phyloP scores from a whole-genome alignment of 2,113 vertebrate genomes.

The Megaleporinus macrocephalus region DNA sequence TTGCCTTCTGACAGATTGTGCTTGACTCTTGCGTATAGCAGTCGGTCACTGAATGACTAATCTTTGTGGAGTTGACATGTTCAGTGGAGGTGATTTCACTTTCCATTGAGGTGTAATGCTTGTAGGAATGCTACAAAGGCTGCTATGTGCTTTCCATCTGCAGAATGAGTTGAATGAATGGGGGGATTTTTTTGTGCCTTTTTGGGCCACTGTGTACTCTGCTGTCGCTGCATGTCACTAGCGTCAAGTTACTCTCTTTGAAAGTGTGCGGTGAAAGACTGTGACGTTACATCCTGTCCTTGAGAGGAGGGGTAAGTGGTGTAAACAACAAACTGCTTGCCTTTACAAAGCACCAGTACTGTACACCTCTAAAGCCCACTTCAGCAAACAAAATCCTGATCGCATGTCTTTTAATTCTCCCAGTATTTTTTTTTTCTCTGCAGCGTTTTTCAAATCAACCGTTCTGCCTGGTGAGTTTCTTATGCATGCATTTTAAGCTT shows the following conservation, averaged over 20 bases:
- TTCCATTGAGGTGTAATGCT: constrained; percentile 64
- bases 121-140: constrained; percentile 66
- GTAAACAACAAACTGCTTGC: constrained; percentile 12
- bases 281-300: constrained; percentile 45
- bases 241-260: background rate
- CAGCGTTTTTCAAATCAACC: too few relatives aligned
- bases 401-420: background rate
- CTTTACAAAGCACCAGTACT: background rate
- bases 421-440: background rate
- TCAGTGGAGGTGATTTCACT: constrained; percentile 73
- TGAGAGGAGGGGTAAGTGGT: constrained; percentile 11
- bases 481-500: too few relatives aligned
- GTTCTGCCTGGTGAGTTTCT: too few relatives aligned
- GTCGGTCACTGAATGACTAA: constrained; percentile 71
- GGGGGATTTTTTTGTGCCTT: background rate
- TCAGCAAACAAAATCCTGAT: background rate
- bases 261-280: background rate
- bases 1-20: constrained; percentile 7
- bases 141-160: constrained; percentile 43
- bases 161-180: constrained; percentile 33
- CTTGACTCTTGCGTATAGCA: constrained; percentile 64
- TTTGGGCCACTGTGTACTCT: background rate
- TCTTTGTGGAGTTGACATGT: constrained; percentile 64
- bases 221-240: constrained; percentile 1
- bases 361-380: constrained; percentile 8